Base-by-base conservation (phyloP, 2,113 vertebrate species). In the Aix galericulata region DNA sequence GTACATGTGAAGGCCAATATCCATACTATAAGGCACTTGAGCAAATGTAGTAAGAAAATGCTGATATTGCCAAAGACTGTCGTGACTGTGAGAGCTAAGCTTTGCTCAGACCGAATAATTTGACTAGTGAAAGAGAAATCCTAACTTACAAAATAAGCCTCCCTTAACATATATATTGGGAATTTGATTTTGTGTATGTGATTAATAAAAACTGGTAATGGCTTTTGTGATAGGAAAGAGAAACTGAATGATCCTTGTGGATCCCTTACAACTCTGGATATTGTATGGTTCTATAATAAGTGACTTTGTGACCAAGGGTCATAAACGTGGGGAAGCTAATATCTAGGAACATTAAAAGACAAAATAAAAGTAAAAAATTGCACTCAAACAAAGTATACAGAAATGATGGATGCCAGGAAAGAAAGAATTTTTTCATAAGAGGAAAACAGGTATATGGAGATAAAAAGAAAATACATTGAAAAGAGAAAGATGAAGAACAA, bases 291-390 rank as follows among this genome's bases (percentile, higher is more conserved):
- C 50, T 52, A 13, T 52, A 23, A 52, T 25, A 52, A 52, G 50
- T 56, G 53, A 46, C 23, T 52, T 71, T 81, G 34, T 46, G 69
- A 76, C 20, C 42, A 34, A 26, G 13, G 27, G 15, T 58, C 2
- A 1, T 27, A n/a, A 63, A 20, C 0, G 0, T 31, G 9, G 42
- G 32, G 38, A 80, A 32, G 38, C 25, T 32, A 26, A 1, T 31
- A 32, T 8, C 11, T 36, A 13, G 27, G 25, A 69, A 67, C 46
- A 32, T 32, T 84, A 22, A 89, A 66, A 86, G 64, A 20, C 14
- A 73, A 27, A 62, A 68, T 27, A 5, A 17, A 50, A 77, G 59
- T 38, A 22, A 42, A 25, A 36, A 59, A 15, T 20, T 20, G 16
- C 13, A 12, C 25, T 36, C 36, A 63, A 74, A 13, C 15, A 63